Evolutionary conservation across 2,797 vertebrate species (phyloP), one percentile per base, ranked within the genome.

Genomic region (Pelodytes ibericus): DNA sequence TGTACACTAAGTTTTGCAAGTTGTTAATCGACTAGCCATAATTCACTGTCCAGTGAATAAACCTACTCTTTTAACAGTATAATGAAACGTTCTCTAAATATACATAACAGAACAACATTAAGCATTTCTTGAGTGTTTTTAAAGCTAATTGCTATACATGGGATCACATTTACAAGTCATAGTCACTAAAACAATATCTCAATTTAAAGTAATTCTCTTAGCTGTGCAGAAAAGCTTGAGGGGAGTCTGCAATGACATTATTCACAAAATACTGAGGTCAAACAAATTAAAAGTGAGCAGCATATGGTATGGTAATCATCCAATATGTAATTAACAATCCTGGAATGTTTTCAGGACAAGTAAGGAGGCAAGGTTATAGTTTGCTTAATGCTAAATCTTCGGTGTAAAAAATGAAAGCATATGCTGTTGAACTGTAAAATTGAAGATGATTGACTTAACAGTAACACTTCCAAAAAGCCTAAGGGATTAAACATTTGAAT

Each of bases 321-420:
- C 84, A 82, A 88, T 85, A 80, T 84, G 80, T 86, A 89, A 81
- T 83, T 88, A 86, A 80, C 74, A 85, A 84, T 83, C 85, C 83
- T 86, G 84, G 86, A 85, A 81, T 82, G 67, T 73, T 83, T 88
- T 86, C 85, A 86, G 80, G 72, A 83, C 73, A 84, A 82, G 84
- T 84, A 86, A 88, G 83, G 82, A 85, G 83, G 88, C 88, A 86
- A 89, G 81, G 85, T 62, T 87, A 89, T 87, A 76, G 81, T 85
- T 87, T 85, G 77, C 84, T 90, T 79, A 79, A 74, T 83, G 74
- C 69, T 86, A 74, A 84, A 86, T 84, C 82, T 83, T 82, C 81
- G 80, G 75, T 70, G 82, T 80, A 82, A 84, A n/a, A 86, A 88
- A 85, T 53, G 66, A 83, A 86, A 83, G 75, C 83, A 84, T 79